Conservation (phyloP, 37 sponge, comb jelly and placozoan genomes). For the Theonella swinhoei region DNA sequence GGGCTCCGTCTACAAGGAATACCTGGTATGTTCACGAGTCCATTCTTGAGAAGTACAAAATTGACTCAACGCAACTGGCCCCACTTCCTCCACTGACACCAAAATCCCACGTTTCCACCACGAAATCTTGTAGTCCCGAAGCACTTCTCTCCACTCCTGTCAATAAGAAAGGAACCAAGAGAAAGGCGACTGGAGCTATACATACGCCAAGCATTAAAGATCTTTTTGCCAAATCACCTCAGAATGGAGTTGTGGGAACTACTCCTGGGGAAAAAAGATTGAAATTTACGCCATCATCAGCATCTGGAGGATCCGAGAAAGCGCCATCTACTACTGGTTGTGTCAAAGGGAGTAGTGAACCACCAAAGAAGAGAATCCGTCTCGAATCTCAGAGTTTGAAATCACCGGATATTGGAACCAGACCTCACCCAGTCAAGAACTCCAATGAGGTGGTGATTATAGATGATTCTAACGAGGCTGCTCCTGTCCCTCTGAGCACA, state of each 20-base stretch:
- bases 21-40: constrained; percentile 64
- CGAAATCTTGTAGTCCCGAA: background rate
- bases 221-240: background rate
- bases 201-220: background rate
- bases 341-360: background rate
- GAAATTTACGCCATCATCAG: background rate
- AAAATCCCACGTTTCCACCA: background rate
- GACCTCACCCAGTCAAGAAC: no score
- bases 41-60: constrained; percentile 45
- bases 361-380: background rate
- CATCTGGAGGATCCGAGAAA: background rate
- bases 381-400: background rate
- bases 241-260: background rate
- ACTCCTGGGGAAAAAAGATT: background rate
- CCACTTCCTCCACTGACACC: background rate
- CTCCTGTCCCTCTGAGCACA: no score
- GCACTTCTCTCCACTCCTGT: background rate
- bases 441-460: no score
- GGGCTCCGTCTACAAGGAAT: constrained; percentile 25
- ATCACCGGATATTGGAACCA: no score
- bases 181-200: background rate
- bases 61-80: constrained; percentile 4
- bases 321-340: background rate
- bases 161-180: background rate
- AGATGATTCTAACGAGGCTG: no score